A percentile compares a stretch with the other conserved stretches of the same genome.
Evolutionary conservation across 2,113 vertebrate genomes (phyloP).

Genomic region (Anguilla japonica): DNA sequence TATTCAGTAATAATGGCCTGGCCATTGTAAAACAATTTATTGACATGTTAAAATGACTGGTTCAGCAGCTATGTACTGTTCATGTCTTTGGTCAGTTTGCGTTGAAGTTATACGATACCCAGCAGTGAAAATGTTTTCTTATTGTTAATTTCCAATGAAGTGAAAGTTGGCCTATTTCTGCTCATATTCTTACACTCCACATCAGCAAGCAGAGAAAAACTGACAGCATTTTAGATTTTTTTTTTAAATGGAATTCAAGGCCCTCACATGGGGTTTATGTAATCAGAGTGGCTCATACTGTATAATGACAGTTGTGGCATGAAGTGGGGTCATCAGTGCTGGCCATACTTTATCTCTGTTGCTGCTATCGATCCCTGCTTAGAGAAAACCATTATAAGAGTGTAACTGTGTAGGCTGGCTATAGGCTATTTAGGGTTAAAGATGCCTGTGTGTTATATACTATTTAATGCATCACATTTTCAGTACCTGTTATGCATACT

Average conservation of each 20-base stretch:
- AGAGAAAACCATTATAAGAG: background rate
- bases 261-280: background rate
- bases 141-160: too few relatives aligned
- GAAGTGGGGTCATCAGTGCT: background rate
- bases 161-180: too few relatives aligned
- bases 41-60: background rate
- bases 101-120: background rate
- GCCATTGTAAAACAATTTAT: background rate
- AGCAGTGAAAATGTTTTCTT: background rate
- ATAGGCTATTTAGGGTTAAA: background rate
- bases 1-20: background rate
- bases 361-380: background rate
- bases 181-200: background rate
- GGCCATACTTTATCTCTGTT: background rate
- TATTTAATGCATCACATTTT: background rate
- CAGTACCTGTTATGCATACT: too few relatives aligned
- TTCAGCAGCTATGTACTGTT: background rate
- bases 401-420: background rate
- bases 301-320: background rate
- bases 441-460: background rate
- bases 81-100: background rate
- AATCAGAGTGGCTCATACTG: background rate
- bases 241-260: background rate
- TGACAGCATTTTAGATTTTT: background rate
- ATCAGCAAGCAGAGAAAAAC: background rate